phyloP scores from a whole-genome alignment of 1,140 invertebrate species.

The Zelostemma sp. region DNA sequence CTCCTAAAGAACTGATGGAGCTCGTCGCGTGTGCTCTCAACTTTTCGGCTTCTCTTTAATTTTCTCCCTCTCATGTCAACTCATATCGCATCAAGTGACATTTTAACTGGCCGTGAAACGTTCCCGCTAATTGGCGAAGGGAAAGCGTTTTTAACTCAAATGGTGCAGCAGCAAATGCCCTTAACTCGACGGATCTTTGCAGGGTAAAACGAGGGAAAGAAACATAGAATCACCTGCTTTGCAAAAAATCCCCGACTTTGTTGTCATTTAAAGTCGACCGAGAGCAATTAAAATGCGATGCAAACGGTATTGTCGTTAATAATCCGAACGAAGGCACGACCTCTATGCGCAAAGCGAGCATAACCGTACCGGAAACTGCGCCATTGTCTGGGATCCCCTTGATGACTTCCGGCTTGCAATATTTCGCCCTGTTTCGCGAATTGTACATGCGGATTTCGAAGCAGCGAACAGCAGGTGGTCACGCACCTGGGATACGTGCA shows the following conservation, averaged over 20 bases:
- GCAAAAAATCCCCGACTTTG: too few species aligned
- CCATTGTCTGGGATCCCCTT: slow-evolving; percentile 56
- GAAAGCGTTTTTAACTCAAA: slow-evolving; percentile 25
- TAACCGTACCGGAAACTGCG: slow-evolving; percentile 53
- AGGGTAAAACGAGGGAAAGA: too few species aligned
- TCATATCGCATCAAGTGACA: slow-evolving; percentile 13
- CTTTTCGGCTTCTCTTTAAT: slow-evolving; percentile 29
- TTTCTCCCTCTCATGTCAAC: slow-evolving; percentile 7
- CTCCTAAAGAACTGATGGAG: slow-evolving; percentile 19
- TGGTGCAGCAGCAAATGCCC: slow-evolving; percentile 11
- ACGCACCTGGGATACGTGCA: slow-evolving; percentile 57
- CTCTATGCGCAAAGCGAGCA: slow-evolving; percentile 40
- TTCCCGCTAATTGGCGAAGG: slow-evolving; percentile 30
- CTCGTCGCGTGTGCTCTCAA: slow-evolving; percentile 11
- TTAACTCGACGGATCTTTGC: too few species aligned
- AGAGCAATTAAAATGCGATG: slow-evolving; percentile 10
- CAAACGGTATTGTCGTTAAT: slow-evolving; percentile 36
- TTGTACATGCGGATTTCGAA: slow-evolving; percentile 48
- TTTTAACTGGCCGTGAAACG: slow-evolving; percentile 30
- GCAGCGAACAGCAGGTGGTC: slow-evolving; percentile 58
- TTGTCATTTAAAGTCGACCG: slow-evolving; percentile 16
- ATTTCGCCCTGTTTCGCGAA: slow-evolving; percentile 59
- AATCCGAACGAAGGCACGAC: slow-evolving; percentile 21
- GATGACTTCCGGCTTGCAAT: slow-evolving; percentile 56
- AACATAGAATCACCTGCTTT: too few species aligned